These are phyloP conservation scores for Gymnodraco acuticeps DNA, from an alignment of 2,797 vertebrate genomes.

Conservation along the genomic window DNA sequence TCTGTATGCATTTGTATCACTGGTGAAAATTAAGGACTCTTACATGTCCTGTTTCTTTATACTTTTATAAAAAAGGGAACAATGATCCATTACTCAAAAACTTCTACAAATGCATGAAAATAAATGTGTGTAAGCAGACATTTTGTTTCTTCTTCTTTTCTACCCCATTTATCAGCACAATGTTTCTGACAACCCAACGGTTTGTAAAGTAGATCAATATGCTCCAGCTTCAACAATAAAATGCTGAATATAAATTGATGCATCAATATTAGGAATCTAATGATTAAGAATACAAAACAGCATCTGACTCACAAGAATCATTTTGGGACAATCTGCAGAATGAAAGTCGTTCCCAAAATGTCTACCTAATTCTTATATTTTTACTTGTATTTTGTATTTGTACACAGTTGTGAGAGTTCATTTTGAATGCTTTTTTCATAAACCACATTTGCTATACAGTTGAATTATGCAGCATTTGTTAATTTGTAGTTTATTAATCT, in stretches of 20 bases:
- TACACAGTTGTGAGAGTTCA: background rate
- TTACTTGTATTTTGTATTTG: background rate
- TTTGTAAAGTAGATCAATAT: background rate
- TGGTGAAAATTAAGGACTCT: background rate
- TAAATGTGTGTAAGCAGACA: too few relatives aligned
- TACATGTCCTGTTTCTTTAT: background rate
- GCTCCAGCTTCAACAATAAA: background rate
- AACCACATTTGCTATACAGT: background rate
- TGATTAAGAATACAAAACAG: background rate
- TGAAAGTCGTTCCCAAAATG: background rate
- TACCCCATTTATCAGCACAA: too few relatives aligned
- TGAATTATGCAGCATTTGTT: background rate
- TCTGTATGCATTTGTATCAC: conserved; percentile 15
- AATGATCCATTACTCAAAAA: background rate
- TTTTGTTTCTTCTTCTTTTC: too few relatives aligned
- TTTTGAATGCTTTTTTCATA: background rate
- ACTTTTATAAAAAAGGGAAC: background rate
- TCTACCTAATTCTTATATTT: background rate
- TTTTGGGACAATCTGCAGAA: background rate
- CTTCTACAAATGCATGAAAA: too few relatives aligned
- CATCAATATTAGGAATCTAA: background rate
- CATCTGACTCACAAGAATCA: background rate
- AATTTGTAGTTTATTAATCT: background rate
- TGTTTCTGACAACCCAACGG: background rate
- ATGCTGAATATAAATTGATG: background rate